A percentile compares a stretch with the other conserved stretches of the same genome.
These are phyloP conservation scores for Proisotoma minuta DNA, from an alignment of 2,888 invertebrate genomes.

Conservation along the genomic window DNA sequence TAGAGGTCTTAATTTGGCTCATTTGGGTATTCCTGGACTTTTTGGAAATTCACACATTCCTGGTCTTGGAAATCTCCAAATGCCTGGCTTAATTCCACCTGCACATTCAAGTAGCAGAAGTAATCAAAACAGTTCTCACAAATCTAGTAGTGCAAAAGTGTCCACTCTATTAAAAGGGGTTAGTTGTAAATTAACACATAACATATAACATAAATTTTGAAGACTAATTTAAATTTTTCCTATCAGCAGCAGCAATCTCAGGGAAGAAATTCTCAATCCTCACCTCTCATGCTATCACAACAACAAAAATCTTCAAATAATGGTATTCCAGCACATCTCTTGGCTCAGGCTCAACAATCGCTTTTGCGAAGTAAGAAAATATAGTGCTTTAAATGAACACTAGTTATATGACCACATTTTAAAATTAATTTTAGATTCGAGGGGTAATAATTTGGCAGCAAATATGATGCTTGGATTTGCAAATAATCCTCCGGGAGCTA, in stretches of 20 bases:
- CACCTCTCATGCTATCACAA: constrained; percentile 57
- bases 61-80: constrained; percentile 30
- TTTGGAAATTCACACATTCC: constrained; percentile 49
- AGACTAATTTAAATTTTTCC: neutral
- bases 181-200: constrained; percentile 42
- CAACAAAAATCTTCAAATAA: constrained; percentile 53
- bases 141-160: constrained; percentile 49
- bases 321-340: constrained; percentile 53
- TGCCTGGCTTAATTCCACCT: constrained; percentile 34
- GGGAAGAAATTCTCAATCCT: constrained; percentile 55
- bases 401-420: neutral
- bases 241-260: constrained; percentile 19
- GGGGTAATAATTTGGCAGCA: constrained; percentile 33
- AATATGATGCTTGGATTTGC: constrained; percentile 46
- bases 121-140: constrained; percentile 36
- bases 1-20: constrained; percentile 34
- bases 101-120: constrained; percentile 26
- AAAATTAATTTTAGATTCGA: constrained; percentile 26
- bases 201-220: neutral
- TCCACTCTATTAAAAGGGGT: constrained; percentile 54
- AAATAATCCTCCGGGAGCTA: constrained; percentile 45
- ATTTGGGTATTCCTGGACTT: constrained; percentile 38
- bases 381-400: neutral
- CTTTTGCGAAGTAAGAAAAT: constrained; percentile 51
- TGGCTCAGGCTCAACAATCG: constrained; percentile 54